Percentiles rank a stretch among this genome's conserved stretches.
phyloP scores from a whole-genome alignment of 2,113 vertebrate genomes.

The Centropus bengalensis region DNA sequence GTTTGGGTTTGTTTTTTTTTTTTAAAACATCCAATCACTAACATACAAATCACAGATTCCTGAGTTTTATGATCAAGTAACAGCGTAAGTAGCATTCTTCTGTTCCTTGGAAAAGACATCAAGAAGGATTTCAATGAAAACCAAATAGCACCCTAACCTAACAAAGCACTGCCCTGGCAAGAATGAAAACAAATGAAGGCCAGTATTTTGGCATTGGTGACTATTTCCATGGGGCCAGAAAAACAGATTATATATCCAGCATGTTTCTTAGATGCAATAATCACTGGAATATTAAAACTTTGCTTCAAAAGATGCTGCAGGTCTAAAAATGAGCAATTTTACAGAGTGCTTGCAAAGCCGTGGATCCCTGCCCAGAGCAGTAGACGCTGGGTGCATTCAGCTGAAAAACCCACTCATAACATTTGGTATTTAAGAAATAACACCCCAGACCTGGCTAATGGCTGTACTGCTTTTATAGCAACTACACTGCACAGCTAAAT shows the following conservation, averaged over 20 bases:
- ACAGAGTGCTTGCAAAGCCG: background rate
- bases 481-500: background rate
- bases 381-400: background rate
- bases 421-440: background rate
- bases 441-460: background rate
- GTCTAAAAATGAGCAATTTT: conserved; percentile 6
- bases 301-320: background rate
- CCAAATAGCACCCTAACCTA: background rate
- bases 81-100: background rate
- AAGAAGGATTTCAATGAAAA: background rate
- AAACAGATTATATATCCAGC: background rate
- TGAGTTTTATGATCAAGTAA: background rate
- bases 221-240: background rate
- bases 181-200: background rate
- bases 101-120: background rate
- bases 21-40: background rate
- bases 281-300: background rate
- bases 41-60: background rate
- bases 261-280: background rate
- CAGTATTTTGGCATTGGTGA: background rate
- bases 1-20: too few species aligned
- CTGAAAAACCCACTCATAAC: background rate
- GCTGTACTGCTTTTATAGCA: background rate
- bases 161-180: background rate
- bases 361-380: background rate